Conservation (phyloP, 2,888 invertebrate species). For the Cybosia mesomella region DNA sequence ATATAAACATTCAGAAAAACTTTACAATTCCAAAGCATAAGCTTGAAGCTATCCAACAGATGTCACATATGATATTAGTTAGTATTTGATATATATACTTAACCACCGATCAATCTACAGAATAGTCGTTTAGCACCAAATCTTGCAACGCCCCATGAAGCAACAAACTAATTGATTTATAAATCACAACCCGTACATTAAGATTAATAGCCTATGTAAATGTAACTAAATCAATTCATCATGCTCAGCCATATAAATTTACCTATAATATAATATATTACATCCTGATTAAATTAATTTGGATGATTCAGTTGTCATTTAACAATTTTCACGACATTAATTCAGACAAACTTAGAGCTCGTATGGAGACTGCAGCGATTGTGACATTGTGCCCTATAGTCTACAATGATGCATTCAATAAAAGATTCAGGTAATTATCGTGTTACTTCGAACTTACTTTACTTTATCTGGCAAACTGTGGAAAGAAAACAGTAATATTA, state of each 20-base stretch:
- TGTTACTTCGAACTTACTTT: too few relatives aligned
- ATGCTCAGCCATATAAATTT: constrained; percentile 53
- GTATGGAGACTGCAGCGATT: too few relatives aligned
- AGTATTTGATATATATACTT: not conserved
- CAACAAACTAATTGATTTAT: constrained; percentile 38
- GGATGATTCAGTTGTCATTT: constrained; percentile 25
- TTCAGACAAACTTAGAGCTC: not conserved
- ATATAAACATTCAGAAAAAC: too few relatives aligned
- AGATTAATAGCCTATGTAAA: constrained; percentile 61
- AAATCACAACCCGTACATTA: constrained; percentile 33
- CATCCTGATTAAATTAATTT: constrained; percentile 61
- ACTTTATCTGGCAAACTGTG: too few relatives aligned
- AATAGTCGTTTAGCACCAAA: constrained; percentile 15
- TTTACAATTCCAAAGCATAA: too few relatives aligned
- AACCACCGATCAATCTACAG: not conserved
- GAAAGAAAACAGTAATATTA: too few relatives aligned
- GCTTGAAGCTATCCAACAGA: not conserved
- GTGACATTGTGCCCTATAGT: too few relatives aligned
- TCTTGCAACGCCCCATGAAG: constrained; percentile 11
- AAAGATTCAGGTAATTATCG: too few relatives aligned
- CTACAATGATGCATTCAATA: too few relatives aligned
- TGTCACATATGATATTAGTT: not conserved
- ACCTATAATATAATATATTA: constrained; percentile 47
- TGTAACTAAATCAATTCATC: constrained; percentile 65
- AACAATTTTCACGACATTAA: not conserved